Base-by-base conservation (phyloP, 2,888 invertebrate genomes). In the Barypeithes pellucidus region DNA sequence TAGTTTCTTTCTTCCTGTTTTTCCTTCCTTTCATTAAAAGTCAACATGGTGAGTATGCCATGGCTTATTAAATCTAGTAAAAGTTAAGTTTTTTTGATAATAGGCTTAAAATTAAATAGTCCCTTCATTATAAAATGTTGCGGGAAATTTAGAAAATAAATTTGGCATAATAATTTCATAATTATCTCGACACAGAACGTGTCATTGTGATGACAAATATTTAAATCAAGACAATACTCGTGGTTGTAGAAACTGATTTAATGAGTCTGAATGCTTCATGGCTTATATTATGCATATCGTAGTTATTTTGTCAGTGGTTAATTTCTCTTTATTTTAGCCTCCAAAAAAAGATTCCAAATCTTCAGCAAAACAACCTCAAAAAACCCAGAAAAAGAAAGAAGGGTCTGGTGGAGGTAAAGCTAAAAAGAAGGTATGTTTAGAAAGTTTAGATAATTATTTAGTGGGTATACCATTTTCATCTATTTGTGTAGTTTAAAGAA, bases 371-470 rank as follows among this genome's bases (percentile, higher is more conserved):
- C 95, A 95, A 88, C 95, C 96, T 77, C 96, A 96, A 84, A 96
- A 96, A 86, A 95, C 95, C 78, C 95, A 95, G 82, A 97, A 97
- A 88, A 97, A 97, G 90, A 97, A 97, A 88, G 97, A 97, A 86
- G 96, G 97, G 85, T 95, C 95, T 84, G 93, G 95, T 79, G 96
- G 96, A 81, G 96, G 96, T 80, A 97, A 96, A 89, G 96, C 96
- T 84, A 97, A 97, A 86, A 97, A 97, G 95, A 97, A 97, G 96
- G 94, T 93, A 87, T 84, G 84, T 66, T n/a, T n/a, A n/a, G n/a
- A n/a, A n/a, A n/a, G n/a, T n/a, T n/a, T n/a, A n/a, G n/a, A n/a
- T n/a, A n/a, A n/a, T n/a, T n/a, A n/a, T n/a, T n/a, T n/a, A n/a
- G n/a, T n/a, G n/a, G n/a, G n/a, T n/a, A n/a, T n/a, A n/a, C n/a